Conservation (phyloP, 2,888 invertebrate species). For the Yponomeuta malinellus region DNA sequence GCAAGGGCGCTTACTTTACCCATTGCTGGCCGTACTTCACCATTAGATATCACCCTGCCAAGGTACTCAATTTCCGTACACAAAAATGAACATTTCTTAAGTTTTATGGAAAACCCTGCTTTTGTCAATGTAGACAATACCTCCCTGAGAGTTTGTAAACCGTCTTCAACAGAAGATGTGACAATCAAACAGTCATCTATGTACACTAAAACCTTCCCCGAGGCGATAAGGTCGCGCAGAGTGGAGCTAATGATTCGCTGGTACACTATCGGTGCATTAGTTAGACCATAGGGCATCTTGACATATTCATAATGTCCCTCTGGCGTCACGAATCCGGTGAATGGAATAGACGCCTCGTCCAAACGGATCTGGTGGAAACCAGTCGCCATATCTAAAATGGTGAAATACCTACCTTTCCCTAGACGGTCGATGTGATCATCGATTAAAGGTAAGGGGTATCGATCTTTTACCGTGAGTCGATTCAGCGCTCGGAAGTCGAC, state of each 20-base stretch:
- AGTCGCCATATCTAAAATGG: too few species aligned
- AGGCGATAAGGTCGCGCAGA: conserved; percentile 13
- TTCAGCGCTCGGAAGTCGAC: too few species aligned
- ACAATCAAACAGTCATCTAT: conserved; percentile 21
- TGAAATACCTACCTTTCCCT: too few species aligned
- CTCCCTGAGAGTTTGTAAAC: conserved; percentile 7
- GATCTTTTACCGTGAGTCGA: too few species aligned
- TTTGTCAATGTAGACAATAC: conserved; percentile 17
- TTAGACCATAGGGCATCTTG: too few species aligned
- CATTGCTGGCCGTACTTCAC: conserved; percentile 23
- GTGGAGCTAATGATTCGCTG: conserved; percentile 19
- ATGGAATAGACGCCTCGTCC: too few species aligned
- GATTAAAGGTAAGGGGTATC: too few species aligned
- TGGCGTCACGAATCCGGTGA: too few species aligned
- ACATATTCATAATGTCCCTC: too few species aligned
- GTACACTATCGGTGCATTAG: conserved; percentile 17
- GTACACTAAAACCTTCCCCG: conserved; percentile 19
- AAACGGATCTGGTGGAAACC: too few species aligned
- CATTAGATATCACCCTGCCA: conserved; percentile 18
- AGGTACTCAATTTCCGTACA: conserved; percentile 10
- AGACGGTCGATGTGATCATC: too few species aligned
- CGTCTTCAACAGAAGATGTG: conserved; percentile 15
- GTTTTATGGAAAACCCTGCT: conserved; percentile 21
- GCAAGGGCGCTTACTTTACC: conserved; percentile 21
- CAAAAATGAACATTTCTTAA: too few species aligned